Evolutionary conservation across 1,140 invertebrate species (phyloP).

Genomic region (Adoxophyes honmai): DNA sequence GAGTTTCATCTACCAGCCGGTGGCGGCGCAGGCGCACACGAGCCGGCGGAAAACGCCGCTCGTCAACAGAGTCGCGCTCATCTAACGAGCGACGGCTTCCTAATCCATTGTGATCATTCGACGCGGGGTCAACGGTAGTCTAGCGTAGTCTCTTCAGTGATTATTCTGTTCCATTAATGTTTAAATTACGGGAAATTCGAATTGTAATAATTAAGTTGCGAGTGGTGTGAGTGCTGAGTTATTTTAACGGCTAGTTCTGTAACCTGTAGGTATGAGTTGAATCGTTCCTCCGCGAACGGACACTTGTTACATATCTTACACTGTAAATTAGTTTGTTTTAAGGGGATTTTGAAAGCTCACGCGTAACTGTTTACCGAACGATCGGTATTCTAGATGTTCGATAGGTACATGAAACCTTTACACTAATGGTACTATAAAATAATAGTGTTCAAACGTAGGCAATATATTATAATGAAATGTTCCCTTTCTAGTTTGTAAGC

Average conservation of each 20-base stretch:
- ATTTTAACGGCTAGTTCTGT: constrained; percentile 22
- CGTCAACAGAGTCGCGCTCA: constrained; percentile 77
- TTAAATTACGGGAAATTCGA: constrained; percentile 24
- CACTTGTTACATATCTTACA: constrained; percentile 74
- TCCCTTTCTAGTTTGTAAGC: constrained; percentile 13
- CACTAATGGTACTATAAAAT: constrained; percentile 8
- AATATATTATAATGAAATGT: constrained; percentile 12
- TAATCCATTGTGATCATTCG: background rate
- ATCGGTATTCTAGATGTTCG: background rate
- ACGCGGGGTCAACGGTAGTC: background rate
- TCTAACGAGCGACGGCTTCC: constrained; percentile 34
- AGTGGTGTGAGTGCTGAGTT: constrained; percentile 36
- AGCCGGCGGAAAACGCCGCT: constrained; percentile 79
- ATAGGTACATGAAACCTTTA: constrained; percentile 6
- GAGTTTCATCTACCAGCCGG: constrained; percentile 65
- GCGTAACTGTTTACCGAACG: background rate
- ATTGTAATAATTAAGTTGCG: constrained; percentile 36
- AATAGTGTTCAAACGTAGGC: constrained; percentile 13
- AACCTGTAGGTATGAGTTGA: constrained; percentile 70
- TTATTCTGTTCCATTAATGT: constrained; percentile 33
- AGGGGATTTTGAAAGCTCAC: background rate
- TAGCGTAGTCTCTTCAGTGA: constrained; percentile 29
- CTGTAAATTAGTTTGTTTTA: constrained; percentile 43
- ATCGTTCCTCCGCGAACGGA: constrained; percentile 47
- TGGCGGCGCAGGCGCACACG: constrained; percentile 53